A percentile compares a stretch with the other conserved stretches of the same genome.
These are phyloP conservation scores for Patiria miniata DNA, from an alignment of 35 echinoderm and acorn worm genomes.

Conservation along the genomic window DNA sequence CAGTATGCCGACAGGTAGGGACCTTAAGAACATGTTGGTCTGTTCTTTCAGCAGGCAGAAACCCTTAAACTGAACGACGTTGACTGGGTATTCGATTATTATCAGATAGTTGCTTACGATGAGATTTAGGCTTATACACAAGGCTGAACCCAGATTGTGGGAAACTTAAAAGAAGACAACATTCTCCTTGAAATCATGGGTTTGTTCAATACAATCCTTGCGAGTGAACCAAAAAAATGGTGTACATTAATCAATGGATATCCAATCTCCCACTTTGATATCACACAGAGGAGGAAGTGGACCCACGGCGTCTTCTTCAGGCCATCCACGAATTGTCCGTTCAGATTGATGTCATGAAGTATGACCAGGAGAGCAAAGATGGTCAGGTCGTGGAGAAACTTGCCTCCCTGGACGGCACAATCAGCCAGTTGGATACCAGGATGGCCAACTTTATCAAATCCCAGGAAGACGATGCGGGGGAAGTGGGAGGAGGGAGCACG, in stretches of 20 bases:
- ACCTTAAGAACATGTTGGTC: slow-evolving; percentile 29
- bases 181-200: no score
- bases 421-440: slow-evolving; percentile 29
- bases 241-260: neutral
- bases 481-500: slow-evolving; percentile 11
- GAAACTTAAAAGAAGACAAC: no score
- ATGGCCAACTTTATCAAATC: slow-evolving; percentile 31
- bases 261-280: neutral
- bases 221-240: no score
- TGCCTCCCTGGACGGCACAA: neutral
- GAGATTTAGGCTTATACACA: no score
- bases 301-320: slow-evolving; percentile 25
- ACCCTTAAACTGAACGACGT: no score
- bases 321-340: slow-evolving; percentile 21
- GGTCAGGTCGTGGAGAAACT: neutral
- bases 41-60: no score
- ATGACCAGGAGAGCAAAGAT: neutral
- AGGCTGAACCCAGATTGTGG: no score
- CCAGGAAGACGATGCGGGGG: neutral
- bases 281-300: neutral
- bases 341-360: slow-evolving; percentile 37
- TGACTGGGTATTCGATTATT: no score
- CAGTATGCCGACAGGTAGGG: neutral
- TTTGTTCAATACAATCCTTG: no score
- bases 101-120: no score